These are phyloP conservation scores for Scaptomyza reducta DNA, from an alignment of 2,888 invertebrate species.

Conservation along the genomic window DNA sequence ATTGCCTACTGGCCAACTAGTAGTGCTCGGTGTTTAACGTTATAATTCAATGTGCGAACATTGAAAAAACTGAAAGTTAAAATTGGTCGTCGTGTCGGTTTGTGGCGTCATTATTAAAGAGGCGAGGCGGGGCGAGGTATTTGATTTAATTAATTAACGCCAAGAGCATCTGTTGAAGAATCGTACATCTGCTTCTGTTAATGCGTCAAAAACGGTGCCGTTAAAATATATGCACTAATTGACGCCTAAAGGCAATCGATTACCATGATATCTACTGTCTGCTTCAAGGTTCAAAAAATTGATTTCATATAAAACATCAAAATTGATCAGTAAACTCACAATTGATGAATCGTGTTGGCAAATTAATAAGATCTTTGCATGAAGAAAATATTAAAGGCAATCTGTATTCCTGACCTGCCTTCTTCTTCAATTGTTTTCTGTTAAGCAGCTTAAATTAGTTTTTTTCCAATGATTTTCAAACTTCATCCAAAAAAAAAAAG, in stretches of 20 bases:
- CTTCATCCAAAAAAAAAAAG: too few species aligned
- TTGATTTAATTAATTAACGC: conserved; percentile 46
- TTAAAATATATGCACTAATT: conserved; percentile 30
- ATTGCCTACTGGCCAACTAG: conserved; percentile 2
- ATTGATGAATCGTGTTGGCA: background rate
- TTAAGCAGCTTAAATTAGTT: conserved; percentile 14
- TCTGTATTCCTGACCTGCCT: conserved; percentile 1
- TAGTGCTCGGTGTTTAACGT: conserved; percentile 16
- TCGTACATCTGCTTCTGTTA: conserved; percentile 26
- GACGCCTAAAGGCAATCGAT: conserved; percentile 16
- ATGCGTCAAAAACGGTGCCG: conserved; percentile 40
- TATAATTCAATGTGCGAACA: conserved; percentile 37
- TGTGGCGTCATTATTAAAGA: background rate
- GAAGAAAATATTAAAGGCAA: background rate
- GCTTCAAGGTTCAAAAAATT: conserved; percentile 35
- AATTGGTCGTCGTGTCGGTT: conserved; percentile 24
- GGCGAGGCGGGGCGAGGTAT: background rate
- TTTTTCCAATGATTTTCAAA: too few species aligned
- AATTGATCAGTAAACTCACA: conserved; percentile 6
- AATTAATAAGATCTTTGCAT: background rate
- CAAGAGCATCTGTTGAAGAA: conserved; percentile 8
- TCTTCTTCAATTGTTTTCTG: background rate
- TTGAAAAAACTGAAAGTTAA: conserved; percentile 40
- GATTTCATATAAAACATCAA: conserved; percentile 1
- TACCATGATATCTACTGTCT: conserved; percentile 19